phyloP scores from a whole-genome alignment of 2,888 invertebrate species.

The Saturnia pavonia region DNA sequence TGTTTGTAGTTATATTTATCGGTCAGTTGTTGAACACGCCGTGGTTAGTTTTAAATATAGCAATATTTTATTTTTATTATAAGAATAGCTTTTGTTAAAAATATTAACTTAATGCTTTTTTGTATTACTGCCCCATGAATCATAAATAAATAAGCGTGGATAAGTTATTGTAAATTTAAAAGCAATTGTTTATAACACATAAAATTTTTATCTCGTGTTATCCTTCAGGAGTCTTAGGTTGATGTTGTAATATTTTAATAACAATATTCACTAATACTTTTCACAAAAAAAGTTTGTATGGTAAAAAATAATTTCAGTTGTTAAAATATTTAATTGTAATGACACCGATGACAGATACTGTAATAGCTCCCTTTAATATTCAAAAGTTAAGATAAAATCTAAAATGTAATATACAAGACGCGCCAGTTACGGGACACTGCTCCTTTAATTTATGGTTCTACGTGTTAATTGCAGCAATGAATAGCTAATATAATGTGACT shows the following conservation, averaged over 20 bases:
- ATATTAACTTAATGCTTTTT: no score
- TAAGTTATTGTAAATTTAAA: background rate
- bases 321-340: background rate
- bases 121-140: no score
- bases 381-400: constrained; percentile 14
- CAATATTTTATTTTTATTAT: no score
- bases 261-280: background rate
- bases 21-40: no score
- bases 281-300: background rate
- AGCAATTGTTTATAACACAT: background rate
- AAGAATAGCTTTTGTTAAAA: no score
- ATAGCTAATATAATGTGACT: constrained; percentile 61
- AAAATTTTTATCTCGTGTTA: background rate
- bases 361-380: constrained; percentile 1
- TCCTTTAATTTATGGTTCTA: constrained; percentile 62
- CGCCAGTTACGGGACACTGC: constrained; percentile 54
- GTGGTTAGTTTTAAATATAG: no score
- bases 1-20: no score
- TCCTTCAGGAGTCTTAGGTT: background rate
- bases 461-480: constrained; percentile 75
- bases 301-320: background rate
- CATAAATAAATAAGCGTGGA: no score
- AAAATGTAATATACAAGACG: constrained; percentile 46
- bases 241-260: background rate
- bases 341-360: background rate